A percentile compares a stretch with the other conserved stretches of the same genome.
phyloP scores from a whole-genome alignment of 2,888 invertebrate genomes.

The Oscheius myriophilus region DNA sequence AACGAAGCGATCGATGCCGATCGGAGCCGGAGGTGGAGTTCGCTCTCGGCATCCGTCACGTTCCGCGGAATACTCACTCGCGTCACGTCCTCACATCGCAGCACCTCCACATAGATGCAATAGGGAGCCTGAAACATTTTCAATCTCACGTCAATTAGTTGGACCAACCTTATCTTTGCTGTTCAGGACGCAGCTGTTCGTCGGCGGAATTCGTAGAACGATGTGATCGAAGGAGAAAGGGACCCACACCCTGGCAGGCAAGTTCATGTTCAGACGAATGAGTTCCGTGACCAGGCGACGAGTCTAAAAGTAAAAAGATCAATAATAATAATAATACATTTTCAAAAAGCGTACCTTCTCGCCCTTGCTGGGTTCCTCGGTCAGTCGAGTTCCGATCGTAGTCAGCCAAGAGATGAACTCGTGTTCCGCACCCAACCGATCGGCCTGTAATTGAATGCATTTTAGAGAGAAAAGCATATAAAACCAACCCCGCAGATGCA shows the following conservation, averaged over 20 bases:
- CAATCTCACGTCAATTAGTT: not conserved
- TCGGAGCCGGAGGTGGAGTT: slow-evolving; percentile 22
- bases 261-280: slow-evolving; percentile 90
- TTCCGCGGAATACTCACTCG: slow-evolving; percentile 29
- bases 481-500: slow-evolving; percentile 80
- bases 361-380: slow-evolving; percentile 86
- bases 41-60: slow-evolving; percentile 33
- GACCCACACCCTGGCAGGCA: slow-evolving; percentile 97
- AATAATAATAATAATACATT: not conserved
- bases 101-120: slow-evolving; percentile 94
- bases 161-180: slow-evolving; percentile 88
- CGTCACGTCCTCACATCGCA: slow-evolving; percentile 48
- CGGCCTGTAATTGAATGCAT: slow-evolving; percentile 29
- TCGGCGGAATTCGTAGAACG: slow-evolving; percentile 93
- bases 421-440: slow-evolving; percentile 77
- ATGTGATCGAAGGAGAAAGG: slow-evolving; percentile 89
- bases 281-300: slow-evolving; percentile 76
- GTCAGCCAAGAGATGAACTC: slow-evolving; percentile 88
- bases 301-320: slow-evolving; percentile 12
- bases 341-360: slow-evolving; percentile 79
- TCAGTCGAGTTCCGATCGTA: slow-evolving; percentile 84
- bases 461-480: not conserved
- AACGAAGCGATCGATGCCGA: slow-evolving; percentile 18
- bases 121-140: slow-evolving; percentile 83
- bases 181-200: slow-evolving; percentile 95